Evolutionary conservation across 35 echinoderm and acorn worm genomes (phyloP).

Genomic region (Apostichopus californicus): DNA sequence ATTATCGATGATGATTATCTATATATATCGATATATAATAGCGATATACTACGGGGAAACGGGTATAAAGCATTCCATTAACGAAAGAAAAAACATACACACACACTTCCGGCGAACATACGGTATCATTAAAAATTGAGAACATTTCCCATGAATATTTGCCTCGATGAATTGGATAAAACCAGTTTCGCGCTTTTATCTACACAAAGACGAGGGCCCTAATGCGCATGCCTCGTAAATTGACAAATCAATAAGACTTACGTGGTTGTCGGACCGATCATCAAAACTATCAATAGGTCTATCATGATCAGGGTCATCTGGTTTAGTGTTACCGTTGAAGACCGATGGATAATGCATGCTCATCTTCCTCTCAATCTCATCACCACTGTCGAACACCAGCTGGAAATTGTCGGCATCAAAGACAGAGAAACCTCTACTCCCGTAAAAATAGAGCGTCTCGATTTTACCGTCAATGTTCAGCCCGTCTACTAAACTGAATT

Average conservation of each 20-base stretch:
- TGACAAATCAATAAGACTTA: conserved; percentile 14
- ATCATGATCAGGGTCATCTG: conserved; percentile 54
- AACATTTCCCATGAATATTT: too few relatives aligned
- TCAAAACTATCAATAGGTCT: conserved; percentile 70
- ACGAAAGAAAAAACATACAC: too few relatives aligned
- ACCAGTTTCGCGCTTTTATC: too few relatives aligned
- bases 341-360: conserved; percentile 64
- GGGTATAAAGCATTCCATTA: too few relatives aligned
- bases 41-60: too few relatives aligned
- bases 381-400: conserved; percentile 76
- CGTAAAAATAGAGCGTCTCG: conserved; percentile 67
- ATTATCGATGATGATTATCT: too few relatives aligned
- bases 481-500: conserved; percentile 77
- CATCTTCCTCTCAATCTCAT: conserved; percentile 75
- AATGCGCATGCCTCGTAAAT: background rate
- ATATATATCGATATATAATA: too few relatives aligned
- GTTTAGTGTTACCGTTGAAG: conserved; percentile 73
- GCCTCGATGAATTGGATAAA: too few relatives aligned
- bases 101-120: too few relatives aligned
- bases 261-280: conserved; percentile 77
- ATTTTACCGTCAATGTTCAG: conserved; percentile 39
- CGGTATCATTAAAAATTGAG: too few relatives aligned
- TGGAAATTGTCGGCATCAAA: conserved; percentile 60
- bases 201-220: background rate
- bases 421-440: conserved; percentile 69